Evolutionary conservation across 2,888 invertebrate genomes (phyloP), one percentile per base, ranked within the genome.

Genomic region (Xylota sylvarum): DNA sequence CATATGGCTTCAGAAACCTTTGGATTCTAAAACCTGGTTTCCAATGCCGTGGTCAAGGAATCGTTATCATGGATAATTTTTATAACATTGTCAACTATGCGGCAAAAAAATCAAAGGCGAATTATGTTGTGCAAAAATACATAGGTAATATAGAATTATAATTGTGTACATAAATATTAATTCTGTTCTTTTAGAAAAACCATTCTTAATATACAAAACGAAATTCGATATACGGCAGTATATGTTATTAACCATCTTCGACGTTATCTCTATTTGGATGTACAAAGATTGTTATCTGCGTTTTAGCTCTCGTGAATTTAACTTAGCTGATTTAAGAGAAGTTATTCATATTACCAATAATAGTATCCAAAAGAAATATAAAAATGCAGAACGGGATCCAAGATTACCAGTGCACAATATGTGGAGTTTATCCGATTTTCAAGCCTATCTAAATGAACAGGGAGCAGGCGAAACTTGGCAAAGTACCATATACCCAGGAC

Each of bases 191-290:
- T 27, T 93, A 96, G 97, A 97, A 93, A 95, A 96, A 56, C 98
- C 98, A 0, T 91, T 97, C 56, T 92, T 98, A 55, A 95, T 98
- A 48, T 94, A 97, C 91, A 95, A 96, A 83, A 97, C 97, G 0
- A 98, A 98, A 93, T 98, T 98, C 91, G 98, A 98, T 90, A 97
- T 98, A 87, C 94, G 98, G 7, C 97, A 97, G 92, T 98, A 97
- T 94, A 97, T 97, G 92, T 92, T 98, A 67, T 77, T 92, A 4
- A 95, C 97, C 0, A 97, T 92, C 7, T 87, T 96, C 48, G 96
- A 95, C 88, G 96, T 96, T 0, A 93, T 98, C 64, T 95, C 96
- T 0, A 95, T 98, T 89, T 98, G 97, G 97, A 95, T 97, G 93
- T 98, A 97, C 92, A 95, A 94, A 89, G 95, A 97, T 89, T 96